A percentile compares a stretch with the other conserved stretches of the same genome.
These are phyloP conservation scores for Synergus itoensis DNA, from an alignment of 2,888 invertebrate species.

Conservation along the genomic window DNA sequence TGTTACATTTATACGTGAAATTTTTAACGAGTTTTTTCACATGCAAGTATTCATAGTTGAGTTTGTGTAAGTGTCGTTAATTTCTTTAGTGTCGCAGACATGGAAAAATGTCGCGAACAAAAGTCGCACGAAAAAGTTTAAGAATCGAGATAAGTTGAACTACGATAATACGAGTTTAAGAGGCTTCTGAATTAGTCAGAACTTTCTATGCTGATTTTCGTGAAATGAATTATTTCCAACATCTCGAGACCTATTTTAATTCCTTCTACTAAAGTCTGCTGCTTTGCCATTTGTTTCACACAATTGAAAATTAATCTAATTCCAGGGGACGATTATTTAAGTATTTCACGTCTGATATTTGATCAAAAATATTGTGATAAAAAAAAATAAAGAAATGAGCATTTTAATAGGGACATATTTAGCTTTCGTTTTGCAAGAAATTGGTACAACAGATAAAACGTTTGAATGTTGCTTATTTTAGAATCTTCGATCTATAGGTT, in stretches of 20 bases:
- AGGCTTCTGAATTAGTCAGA: conserved; percentile 34
- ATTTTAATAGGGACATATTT: not conserved
- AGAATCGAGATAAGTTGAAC: not conserved
- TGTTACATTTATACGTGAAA: not conserved
- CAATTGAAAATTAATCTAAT: conserved; percentile 18
- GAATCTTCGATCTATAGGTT: not conserved
- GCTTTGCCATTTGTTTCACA: conserved; percentile 10
- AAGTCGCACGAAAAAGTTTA: conserved; percentile 4
- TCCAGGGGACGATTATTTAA: not conserved
- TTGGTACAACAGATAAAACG: not conserved
- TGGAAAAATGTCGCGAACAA: conserved; percentile 32
- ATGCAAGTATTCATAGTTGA: not conserved
- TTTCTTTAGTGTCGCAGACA: not conserved
- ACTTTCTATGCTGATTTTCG: conserved; percentile 11
- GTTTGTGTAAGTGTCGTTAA: conserved; percentile 10
- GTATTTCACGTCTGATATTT: no score
- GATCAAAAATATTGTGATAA: no score
- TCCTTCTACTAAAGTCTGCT: not conserved
- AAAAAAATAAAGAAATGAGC: no score
- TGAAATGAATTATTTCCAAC: conserved; percentile 22
- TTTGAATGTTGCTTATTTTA: not conserved
- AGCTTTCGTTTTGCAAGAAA: not conserved
- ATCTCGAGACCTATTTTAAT: not conserved
- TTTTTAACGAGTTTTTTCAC: not conserved
- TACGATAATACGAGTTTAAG: conserved; percentile 24